A percentile compares a stretch with the other conserved stretches of the same genome.
phyloP scores from a whole-genome alignment of 2,113 vertebrate species.

The Cairina moschata region DNA sequence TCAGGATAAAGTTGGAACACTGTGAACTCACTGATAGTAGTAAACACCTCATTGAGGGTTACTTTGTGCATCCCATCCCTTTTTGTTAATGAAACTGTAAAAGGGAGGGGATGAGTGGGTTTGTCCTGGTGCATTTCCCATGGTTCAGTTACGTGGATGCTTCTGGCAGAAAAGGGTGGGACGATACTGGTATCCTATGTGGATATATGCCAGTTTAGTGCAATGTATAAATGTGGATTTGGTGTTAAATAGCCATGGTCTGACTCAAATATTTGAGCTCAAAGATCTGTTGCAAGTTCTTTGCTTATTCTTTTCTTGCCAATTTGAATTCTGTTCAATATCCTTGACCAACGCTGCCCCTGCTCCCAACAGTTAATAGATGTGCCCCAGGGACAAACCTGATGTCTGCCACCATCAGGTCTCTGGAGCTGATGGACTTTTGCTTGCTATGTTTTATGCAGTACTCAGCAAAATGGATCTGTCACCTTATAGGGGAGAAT shows the following conservation, averaged over 20 bases:
- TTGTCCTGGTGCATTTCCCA: accelerated
- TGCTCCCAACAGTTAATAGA: not conserved
- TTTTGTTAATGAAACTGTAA: not conserved
- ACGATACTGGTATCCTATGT: not conserved
- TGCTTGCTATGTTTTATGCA: not conserved
- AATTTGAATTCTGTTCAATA: not conserved
- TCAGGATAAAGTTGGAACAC: not conserved
- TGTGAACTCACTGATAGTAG: accelerated
- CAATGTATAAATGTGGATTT: not conserved
- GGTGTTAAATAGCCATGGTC: not conserved
- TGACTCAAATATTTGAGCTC: not conserved
- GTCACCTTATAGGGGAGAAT: not conserved
- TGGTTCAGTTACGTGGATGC: not conserved
- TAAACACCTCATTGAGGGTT: not conserved
- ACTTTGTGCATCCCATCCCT: not conserved
- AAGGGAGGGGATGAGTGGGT: not conserved
- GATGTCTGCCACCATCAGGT: not conserved
- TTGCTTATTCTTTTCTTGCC: not conserved
- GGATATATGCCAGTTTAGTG: not conserved
- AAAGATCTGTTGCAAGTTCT: not conserved
- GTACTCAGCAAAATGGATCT: not conserved
- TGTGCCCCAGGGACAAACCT: not conserved
- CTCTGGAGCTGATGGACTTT: not conserved
- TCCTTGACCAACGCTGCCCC: not conserved
- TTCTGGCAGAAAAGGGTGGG: not conserved